Conservation (phyloP, 2,888 invertebrate species). For the Idaea aversata region DNA sequence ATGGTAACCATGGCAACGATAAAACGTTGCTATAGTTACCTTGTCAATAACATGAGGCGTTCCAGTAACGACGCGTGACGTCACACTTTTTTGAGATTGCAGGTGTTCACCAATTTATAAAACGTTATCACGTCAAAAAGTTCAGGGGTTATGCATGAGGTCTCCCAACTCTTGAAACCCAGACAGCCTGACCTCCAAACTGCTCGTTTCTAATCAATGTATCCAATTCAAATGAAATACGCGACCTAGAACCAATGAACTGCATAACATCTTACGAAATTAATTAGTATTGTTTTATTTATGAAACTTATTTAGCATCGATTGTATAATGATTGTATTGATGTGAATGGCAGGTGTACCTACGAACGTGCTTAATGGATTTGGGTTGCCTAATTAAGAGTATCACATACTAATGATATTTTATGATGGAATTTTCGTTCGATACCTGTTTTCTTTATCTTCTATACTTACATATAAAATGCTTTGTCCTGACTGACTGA, state of each 20-base stretch:
- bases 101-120: too few relatives aligned
- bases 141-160: not conserved
- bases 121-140: too few relatives aligned
- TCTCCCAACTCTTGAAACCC: not conserved
- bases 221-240: not conserved
- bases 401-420: too few relatives aligned
- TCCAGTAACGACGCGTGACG: too few relatives aligned
- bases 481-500: too few relatives aligned
- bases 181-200: not conserved
- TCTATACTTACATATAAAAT: too few relatives aligned
- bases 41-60: too few relatives aligned
- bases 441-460: too few relatives aligned
- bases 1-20: too few relatives aligned
- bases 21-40: too few relatives aligned
- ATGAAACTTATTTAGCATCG: not conserved
- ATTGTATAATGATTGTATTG: not conserved
- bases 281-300: not conserved
- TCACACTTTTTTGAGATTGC: too few relatives aligned
- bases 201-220: not conserved
- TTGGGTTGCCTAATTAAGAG: not conserved
- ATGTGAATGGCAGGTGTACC: not conserved
- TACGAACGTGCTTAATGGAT: not conserved
- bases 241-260: not conserved
- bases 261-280: slow-evolving; percentile 1
- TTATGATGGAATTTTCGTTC: too few relatives aligned